Percentiles rank a stretch among this genome's conserved stretches.
These are phyloP conservation scores for Sciaenops ocellatus DNA, from an alignment of 2,797 vertebrate genomes.

Conservation along the genomic window DNA sequence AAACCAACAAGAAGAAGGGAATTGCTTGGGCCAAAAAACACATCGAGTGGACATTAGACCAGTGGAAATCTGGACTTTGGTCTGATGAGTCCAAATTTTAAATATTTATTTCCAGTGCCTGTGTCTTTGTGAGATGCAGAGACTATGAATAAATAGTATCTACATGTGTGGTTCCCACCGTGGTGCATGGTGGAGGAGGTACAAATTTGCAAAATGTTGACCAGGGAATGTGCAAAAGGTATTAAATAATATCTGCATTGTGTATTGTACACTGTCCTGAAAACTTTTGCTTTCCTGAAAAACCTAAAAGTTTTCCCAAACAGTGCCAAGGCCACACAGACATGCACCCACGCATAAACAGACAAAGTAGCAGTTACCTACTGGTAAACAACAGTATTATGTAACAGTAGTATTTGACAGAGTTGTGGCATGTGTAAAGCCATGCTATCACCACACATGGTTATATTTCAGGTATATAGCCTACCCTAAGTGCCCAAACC, in stretches of 20 bases:
- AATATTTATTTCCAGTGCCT: too few species aligned
- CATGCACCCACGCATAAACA: background rate
- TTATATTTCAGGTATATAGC: conserved; percentile 23
- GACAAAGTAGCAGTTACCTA: background rate
- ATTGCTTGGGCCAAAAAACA: too few species aligned
- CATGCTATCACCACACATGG: conserved; percentile 1
- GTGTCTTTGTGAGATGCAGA: too few species aligned
- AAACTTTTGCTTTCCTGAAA: background rate
- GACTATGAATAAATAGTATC: too few species aligned
- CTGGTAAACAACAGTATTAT: conserved; percentile 3
- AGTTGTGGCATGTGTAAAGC: background rate
- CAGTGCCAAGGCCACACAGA: background rate
- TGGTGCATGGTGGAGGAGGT: too few species aligned
- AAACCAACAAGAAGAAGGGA: too few species aligned
- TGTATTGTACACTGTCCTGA: background rate
- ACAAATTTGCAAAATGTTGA: background rate
- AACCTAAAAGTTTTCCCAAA: background rate
- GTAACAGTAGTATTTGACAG: background rate
- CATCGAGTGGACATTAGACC: too few species aligned
- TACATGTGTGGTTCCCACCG: too few species aligned
- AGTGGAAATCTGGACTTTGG: too few species aligned
- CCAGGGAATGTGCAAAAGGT: too few species aligned
- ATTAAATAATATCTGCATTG: too few species aligned
- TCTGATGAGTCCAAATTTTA: too few species aligned
- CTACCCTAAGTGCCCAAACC: background rate